Evolutionary conservation across 2,797 vertebrate species (phyloP).

Genomic region (Cercopithecus neglectus): DNA sequence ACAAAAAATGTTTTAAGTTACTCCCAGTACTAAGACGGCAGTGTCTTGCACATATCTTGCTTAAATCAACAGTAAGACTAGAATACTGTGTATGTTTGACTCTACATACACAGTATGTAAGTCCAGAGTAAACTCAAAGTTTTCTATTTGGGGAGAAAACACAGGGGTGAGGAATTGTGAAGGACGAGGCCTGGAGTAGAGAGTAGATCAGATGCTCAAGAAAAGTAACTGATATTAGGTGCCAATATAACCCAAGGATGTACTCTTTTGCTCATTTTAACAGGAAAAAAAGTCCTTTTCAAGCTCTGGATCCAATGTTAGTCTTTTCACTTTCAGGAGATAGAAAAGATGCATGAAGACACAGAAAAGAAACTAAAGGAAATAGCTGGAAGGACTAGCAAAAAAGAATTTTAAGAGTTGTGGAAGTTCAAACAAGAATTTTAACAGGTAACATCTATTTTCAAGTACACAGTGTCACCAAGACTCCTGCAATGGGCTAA

Average conservation of each 20-base stretch:
- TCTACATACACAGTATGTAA: neutral
- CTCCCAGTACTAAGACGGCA: neutral
- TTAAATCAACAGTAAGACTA: neutral
- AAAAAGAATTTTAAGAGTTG: neutral
- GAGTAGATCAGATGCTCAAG: neutral
- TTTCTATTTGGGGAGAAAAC: neutral
- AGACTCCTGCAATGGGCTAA: neutral
- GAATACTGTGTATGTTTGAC: neutral
- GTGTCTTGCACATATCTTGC: neutral
- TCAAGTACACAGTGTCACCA: conserved; percentile 23
- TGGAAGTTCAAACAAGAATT: conserved; percentile 37
- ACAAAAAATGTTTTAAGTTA: conserved; percentile 29
- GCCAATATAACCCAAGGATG: neutral
- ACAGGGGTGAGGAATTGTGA: neutral
- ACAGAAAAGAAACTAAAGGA: neutral
- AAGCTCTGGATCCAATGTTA: conserved; percentile 8
- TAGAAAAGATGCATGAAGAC: neutral
- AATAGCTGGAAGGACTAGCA: neutral
- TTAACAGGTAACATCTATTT: neutral
- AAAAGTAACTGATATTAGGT: neutral
- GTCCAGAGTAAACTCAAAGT: conserved; percentile 38
- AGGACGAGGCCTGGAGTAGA: neutral
- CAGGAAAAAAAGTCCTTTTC: neutral
- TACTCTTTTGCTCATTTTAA: conserved; percentile 23
- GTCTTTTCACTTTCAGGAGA: neutral